Base-by-base conservation (phyloP, 2,888 invertebrate genomes). In the Zeuzera pyrina region DNA sequence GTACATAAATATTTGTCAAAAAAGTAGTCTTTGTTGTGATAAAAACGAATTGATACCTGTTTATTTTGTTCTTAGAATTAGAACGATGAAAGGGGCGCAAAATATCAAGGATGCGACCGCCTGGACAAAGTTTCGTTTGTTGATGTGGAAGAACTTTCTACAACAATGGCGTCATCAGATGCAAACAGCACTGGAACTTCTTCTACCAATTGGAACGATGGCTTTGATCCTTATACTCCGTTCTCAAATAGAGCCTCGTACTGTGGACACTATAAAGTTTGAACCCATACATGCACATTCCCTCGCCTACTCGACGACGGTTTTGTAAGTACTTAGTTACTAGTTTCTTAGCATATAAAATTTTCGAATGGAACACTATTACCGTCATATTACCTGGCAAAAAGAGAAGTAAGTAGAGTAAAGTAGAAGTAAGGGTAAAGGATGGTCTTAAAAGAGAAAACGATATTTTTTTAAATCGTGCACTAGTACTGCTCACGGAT, bases 121-220 rank as follows among this genome's bases (percentile, higher is more conserved):
- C 2, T 81, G 73, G 60, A 71, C 83, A 16, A 89, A 90, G 61
- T 91, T 93, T 57, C 61, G 83, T 8, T 74, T 94, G 40, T 72
- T 94, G 36, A 85, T 92, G 66, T 94, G 94, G 94, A 94, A 94
- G 72, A 94, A 94, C 65, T 91, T 89, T 73, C 66, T 90, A 2
- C 86, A 93, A 25, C 92, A 93, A 73, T 89, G 87, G 79, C 81
- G 92, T 39, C 90, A 89, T 63, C 88, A 87, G 30, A 41, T 86
- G 24, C 89, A 91, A 57, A 89, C 93, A 0, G 30, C 84, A 1
- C 57, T 89, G 21, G 93, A 94, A 65, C 67, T 94, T 7, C 32
- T 89, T 1, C 61, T 90, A 25, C 92, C 92, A 0, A 86, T 89
- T 0, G 38, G 88, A 2, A 90, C 92, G 39, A 86, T 89, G 40